Base-by-base conservation (phyloP, 2,888 invertebrate genomes). In the Drosophila mercatorum region DNA sequence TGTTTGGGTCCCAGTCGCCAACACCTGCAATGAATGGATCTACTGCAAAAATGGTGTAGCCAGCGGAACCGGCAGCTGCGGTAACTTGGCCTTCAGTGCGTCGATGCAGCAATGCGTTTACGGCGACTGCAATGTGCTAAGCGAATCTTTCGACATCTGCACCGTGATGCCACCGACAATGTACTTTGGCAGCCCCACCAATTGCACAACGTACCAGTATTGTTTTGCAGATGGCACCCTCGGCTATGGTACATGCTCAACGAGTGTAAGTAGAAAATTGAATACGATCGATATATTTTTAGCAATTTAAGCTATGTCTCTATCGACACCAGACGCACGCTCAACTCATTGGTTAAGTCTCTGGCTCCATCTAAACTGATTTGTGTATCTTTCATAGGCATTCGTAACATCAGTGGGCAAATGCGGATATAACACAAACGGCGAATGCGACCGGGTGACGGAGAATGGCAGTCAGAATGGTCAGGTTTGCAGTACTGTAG, bases 1-100 rank as follows among this genome's bases (percentile, higher is more conserved):
- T 0, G 12, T 12, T 6, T 89, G 63, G 61, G 85, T 84, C 3
- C 88, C 83, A 17, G 43, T 67, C 28, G 4, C 11, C 0, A 17
- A 44, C 3, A 47, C 61, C 5, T 83, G 83, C 36, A 64, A 67
- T 6, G 10, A 56, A 11, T 83, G 64, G 61, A 11, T 43, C 40
- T 75, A 43, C 17, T 83, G 83, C 56, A 1, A 26, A 2, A 0
- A 65, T 0, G 55, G 46, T 3, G n/a, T 3, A 5, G 0, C 7
- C 10, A 44, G 40, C 5, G 68, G 66, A 5, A 38, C 12, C 0
- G 63, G 76, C 12, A 1, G 0, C 2, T 88, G 82, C 11, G 22
- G 7, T 0, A 0, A 0, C 0, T 12, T 65, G 26, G 7, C 6
- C 0, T 83, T 83, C 49, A 46, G 67, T 10, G 0, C 26, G 1